A percentile compares a stretch with the other conserved stretches of the same genome.
phyloP scores from a whole-genome alignment of 2,113 vertebrate genomes.

The Notarius quadriscutis region DNA sequence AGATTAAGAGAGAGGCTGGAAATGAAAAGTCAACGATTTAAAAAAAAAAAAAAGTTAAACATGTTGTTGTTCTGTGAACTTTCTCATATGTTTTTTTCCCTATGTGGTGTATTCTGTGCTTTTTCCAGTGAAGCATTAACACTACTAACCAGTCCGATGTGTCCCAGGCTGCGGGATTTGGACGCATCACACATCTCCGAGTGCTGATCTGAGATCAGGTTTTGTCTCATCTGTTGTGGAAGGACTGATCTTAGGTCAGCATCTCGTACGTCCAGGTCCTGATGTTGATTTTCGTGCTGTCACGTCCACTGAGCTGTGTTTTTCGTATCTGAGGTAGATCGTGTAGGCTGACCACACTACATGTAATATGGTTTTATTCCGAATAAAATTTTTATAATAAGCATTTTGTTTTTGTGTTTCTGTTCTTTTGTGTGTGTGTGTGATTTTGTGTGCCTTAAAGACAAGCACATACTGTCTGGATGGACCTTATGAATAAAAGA shows the following conservation, averaged over 20 bases:
- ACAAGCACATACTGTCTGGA: background rate
- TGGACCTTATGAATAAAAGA: conserved; percentile 8
- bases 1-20: background rate
- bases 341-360: conserved; percentile 78
- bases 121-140: conserved; percentile 72
- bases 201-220: background rate
- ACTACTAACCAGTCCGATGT: conserved; percentile 68
- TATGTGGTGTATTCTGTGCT: conserved; percentile 61
- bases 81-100: conserved; percentile 34
- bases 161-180: conserved; percentile 54
- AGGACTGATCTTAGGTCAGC: background rate
- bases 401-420: background rate
- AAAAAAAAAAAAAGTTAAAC: background rate
- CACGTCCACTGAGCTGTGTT: conserved; percentile 74
- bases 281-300: conserved; percentile 38
- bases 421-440: background rate
- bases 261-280: conserved; percentile 27
- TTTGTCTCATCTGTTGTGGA: background rate
- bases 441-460: background rate
- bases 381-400: conserved; percentile 81
- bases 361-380: conserved; percentile 84
- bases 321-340: conserved; percentile 79
- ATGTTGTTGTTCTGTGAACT: background rate
- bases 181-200: background rate
- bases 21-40: background rate